These are phyloP conservation scores for Chaetoderma sp. DNA, from an alignment of 2,888 invertebrate genomes.

Conservation along the genomic window DNA sequence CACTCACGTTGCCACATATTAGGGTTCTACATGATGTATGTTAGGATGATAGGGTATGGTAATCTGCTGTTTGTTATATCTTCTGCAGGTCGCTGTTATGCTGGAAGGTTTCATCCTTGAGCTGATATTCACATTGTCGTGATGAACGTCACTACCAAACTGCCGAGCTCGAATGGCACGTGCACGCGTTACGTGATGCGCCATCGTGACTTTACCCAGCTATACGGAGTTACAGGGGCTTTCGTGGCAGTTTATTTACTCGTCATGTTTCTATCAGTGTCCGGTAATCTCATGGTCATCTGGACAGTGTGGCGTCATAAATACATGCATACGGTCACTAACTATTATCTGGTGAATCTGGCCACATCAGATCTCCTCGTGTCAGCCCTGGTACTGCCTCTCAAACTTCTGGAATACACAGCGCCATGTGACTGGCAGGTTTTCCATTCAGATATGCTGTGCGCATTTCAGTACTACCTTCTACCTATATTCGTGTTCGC, in stretches of 20 bases:
- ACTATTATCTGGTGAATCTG: conserved; percentile 71
- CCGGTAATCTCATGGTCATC: conserved; percentile 69
- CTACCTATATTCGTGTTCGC: conserved; percentile 71
- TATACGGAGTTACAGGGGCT: conserved; percentile 51
- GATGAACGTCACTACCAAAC: too few species aligned
- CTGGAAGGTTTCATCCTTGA: too few species aligned
- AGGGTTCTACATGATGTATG: too few species aligned
- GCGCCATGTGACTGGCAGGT: conserved; percentile 68
- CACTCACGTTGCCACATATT: too few species aligned
- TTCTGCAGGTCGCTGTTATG: too few species aligned
- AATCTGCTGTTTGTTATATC: too few species aligned
- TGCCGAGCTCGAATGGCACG: too few species aligned
- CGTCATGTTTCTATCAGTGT: conserved; percentile 66
- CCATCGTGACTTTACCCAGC: conserved; percentile 63
- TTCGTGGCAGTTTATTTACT: conserved; percentile 64
- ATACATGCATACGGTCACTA: conserved; percentile 71
- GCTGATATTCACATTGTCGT: too few species aligned
- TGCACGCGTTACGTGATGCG: too few species aligned
- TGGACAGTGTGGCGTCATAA: conserved; percentile 68
- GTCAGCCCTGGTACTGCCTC: conserved; percentile 69
- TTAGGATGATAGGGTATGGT: too few species aligned
- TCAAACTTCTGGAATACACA: conserved; percentile 70
- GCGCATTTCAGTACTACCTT: conserved; percentile 66
- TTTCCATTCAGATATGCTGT: conserved; percentile 65
- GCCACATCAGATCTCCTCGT: conserved; percentile 70